phyloP scores from a whole-genome alignment of 2,113 vertebrate genomes.

The Nestor notabilis region DNA sequence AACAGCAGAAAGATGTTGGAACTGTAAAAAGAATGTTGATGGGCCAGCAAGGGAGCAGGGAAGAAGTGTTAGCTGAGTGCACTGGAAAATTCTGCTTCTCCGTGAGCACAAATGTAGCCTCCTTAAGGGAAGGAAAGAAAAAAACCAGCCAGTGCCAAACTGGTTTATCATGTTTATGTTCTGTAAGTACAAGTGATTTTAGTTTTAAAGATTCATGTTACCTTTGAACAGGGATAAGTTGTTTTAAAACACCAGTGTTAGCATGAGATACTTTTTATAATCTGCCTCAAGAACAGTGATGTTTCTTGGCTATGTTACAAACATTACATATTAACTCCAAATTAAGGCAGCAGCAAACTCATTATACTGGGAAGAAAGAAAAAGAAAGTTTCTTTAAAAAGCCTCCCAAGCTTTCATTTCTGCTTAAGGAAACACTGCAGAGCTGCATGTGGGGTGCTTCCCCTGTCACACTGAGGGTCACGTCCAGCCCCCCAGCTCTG shows the following conservation, averaged over 20 bases:
- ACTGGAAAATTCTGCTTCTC: neutral
- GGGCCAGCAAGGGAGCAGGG: conserved; percentile 15
- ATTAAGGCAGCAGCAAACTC: conserved; percentile 65
- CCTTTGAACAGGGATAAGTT: conserved; percentile 58
- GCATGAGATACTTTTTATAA: conserved; percentile 45
- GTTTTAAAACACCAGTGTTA: conserved; percentile 39
- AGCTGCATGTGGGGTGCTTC: neutral
- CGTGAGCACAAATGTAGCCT: neutral
- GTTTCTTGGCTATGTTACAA: conserved; percentile 48
- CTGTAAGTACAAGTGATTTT: conserved; percentile 43
- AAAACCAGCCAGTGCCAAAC: neutral
- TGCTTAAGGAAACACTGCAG: conserved; percentile 14
- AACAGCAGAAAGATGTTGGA: conserved; percentile 4
- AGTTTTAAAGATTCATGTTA: conserved; percentile 58
- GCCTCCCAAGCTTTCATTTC: conserved; percentile 6
- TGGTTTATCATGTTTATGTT: conserved; percentile 63
- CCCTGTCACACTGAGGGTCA: accelerated
- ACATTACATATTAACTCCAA: conserved; percentile 65
- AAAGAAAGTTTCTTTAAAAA: neutral
- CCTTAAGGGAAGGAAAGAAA: conserved; percentile 18
- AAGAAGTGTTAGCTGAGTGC: neutral
- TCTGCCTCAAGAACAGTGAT: conserved; percentile 23
- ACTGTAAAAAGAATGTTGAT: neutral
- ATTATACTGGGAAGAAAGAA: conserved; percentile 17
- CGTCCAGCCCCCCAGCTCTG: neutral